Percentiles rank a stretch among this genome's conserved stretches.
Conservation (phyloP, 2,113 vertebrate genomes). For the Nycticorax nycticorax region DNA sequence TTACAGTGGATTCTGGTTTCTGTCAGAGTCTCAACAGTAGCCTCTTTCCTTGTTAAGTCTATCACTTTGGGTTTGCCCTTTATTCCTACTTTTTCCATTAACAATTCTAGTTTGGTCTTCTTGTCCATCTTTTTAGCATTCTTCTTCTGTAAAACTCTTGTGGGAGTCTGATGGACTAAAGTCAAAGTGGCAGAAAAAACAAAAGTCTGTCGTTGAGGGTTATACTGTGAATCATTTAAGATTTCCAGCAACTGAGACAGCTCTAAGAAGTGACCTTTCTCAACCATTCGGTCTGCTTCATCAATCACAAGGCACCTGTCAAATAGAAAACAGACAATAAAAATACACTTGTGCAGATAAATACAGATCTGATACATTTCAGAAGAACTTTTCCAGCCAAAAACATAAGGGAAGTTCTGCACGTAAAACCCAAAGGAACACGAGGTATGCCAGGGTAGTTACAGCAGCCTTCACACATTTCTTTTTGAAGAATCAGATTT, state of each 20-base stretch:
- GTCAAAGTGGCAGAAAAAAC: slow-evolving; percentile 97
- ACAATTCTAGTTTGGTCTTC: slow-evolving; percentile 84
- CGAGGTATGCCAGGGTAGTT: background rate
- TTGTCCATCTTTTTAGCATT: slow-evolving; percentile 82
- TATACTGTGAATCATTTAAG: slow-evolving; percentile 87
- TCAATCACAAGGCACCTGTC: slow-evolving; percentile 94
- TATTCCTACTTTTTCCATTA: slow-evolving; percentile 92
- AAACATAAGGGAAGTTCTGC: background rate
- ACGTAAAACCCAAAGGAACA: background rate
- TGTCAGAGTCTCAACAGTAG: slow-evolving; percentile 90
- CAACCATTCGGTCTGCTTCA: slow-evolving; percentile 96
- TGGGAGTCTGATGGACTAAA: slow-evolving; percentile 84
- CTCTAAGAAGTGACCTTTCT: slow-evolving; percentile 93
- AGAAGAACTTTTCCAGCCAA: background rate
- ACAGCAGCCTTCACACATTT: background rate
- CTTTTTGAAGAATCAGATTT: background rate
- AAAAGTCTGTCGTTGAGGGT: slow-evolving; percentile 88
- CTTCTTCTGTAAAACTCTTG: slow-evolving; percentile 87
- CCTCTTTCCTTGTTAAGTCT: slow-evolving; percentile 93
- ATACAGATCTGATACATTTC: background rate
- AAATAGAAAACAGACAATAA: background rate
- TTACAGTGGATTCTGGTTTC: slow-evolving; percentile 93
- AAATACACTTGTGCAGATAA: background rate
- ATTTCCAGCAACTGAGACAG: slow-evolving; percentile 91
- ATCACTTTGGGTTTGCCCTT: slow-evolving; percentile 91